Conservation (phyloP, 2,888 invertebrate genomes). For the Disparrhopalites patrizii region DNA sequence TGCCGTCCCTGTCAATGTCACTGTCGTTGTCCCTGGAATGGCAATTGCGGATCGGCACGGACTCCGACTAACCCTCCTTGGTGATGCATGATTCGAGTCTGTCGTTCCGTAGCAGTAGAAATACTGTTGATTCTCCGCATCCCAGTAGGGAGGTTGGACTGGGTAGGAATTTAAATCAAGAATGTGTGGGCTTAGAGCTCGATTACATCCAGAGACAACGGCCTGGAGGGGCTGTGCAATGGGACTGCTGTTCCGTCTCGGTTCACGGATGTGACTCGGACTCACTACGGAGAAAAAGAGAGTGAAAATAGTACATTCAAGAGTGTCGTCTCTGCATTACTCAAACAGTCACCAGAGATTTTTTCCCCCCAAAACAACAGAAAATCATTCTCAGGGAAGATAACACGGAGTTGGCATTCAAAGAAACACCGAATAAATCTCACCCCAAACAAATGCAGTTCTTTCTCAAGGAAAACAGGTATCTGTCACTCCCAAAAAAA, state of each 20-base stretch:
- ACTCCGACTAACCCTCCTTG: conserved; percentile 4
- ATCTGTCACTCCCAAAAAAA: too few species aligned
- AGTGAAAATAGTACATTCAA: too few species aligned
- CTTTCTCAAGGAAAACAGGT: too few species aligned
- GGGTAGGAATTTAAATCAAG: conserved; percentile 16
- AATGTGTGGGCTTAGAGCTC: conserved; percentile 16
- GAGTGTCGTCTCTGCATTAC: too few species aligned
- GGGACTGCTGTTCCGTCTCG: conserved; percentile 26
- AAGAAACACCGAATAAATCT: too few species aligned
- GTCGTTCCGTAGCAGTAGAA: conserved; percentile 12
- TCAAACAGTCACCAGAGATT: too few species aligned
- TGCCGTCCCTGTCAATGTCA: background rate
- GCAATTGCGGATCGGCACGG: background rate
- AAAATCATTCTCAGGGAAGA: too few species aligned
- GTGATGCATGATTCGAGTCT: conserved; percentile 12
- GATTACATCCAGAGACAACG: background rate
- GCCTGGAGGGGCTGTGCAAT: conserved; percentile 13
- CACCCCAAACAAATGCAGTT: too few species aligned
- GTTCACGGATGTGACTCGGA: conserved; percentile 21
- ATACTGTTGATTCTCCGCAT: conserved; percentile 26
- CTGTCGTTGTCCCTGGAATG: background rate
- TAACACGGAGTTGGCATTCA: too few species aligned
- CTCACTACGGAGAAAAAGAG: conserved; percentile 20
- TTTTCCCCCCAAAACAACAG: too few species aligned
- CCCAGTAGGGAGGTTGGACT: conserved; percentile 28